phyloP scores from a whole-genome alignment of 2,797 vertebrate species.

The Eidolon dupreanum region DNA sequence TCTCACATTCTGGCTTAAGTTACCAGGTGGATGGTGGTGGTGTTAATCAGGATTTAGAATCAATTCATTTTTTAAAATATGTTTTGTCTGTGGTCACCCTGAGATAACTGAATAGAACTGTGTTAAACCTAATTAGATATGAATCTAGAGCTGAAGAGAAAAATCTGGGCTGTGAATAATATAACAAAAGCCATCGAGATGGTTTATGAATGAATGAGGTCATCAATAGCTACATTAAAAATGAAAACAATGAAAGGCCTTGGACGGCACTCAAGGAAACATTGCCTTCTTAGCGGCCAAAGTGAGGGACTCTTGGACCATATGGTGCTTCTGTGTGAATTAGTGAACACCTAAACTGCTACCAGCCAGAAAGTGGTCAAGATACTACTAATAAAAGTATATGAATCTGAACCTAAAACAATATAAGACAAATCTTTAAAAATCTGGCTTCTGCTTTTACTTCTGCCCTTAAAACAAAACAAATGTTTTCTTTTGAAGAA shows the following conservation, averaged over 20 bases:
- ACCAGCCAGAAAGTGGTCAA: not conserved
- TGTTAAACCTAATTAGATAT: not conserved
- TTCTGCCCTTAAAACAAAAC: conserved; percentile 22
- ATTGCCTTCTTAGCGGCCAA: not conserved
- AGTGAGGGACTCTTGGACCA: not conserved
- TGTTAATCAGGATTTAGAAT: not conserved
- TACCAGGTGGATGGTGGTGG: not conserved
- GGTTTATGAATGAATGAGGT: not conserved
- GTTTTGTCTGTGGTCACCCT: not conserved
- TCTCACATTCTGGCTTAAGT: not conserved
- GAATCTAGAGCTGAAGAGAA: not conserved
- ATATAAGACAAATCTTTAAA: not conserved
- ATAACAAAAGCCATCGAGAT: not conserved
- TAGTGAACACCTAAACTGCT: not conserved
- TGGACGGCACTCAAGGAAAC: not conserved
- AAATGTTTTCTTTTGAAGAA: not conserved
- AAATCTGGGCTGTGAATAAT: not conserved
- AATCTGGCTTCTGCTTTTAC: not conserved
- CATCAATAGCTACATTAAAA: not conserved
- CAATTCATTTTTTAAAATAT: not conserved
- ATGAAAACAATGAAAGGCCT: not conserved
- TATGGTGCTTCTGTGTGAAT: not conserved
- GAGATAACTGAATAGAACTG: not conserved
- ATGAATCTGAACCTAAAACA: not conserved
- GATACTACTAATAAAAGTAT: not conserved